Base-by-base conservation (phyloP, 2,113 vertebrate genomes). In the Hippocampus guttulatus region DNA sequence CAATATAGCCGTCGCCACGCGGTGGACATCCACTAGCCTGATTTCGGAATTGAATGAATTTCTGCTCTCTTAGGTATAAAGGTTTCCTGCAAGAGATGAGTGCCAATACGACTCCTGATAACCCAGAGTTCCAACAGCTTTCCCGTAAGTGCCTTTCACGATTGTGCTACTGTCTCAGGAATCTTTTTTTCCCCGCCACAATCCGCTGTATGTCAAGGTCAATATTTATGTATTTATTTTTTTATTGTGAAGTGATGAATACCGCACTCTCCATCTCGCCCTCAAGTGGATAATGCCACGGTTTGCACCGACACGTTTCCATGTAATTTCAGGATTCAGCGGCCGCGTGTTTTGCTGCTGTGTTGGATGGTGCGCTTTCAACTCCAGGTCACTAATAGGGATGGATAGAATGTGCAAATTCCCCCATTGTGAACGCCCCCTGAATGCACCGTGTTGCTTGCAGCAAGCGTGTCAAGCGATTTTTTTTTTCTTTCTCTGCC, bases 111-210 rank as follows among this genome's bases (percentile, higher is more conserved):
- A 89, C 77, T 77, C 92, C 79, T 66, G 91, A 89, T 68, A 4
- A 87, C 81, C 81, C 90, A 9, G 91, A 91, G 86, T 89, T 93
- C 82, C 88, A 90, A 12, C 90, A 93, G 82, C 93, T 98, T 78
- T 91, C 92, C 90, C 91, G 96, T 98, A 93, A 82, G 94, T 84
- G 47, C 75, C 55, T 75, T 15, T 16, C 20, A 57, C n/a, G 2
- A 55, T 77, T 2, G 40, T 30, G 23, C 52, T 55, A 54, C 73
- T 38, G 38, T 21, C n/a, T 73, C 63, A 33, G 45, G 68, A 71
- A 74, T 73, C 23, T 47, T 55, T 58, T 72, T 68, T 27, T 5
- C 14, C 3, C 3, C 5, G 7, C 27, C 58, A 6, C 2, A 5
- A 7, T 38, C 33, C 33, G 49, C 66, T 67, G 52, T 73, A 70